phyloP scores from a whole-genome alignment of 2,888 invertebrate genomes.

The Alloplasta piceator region DNA sequence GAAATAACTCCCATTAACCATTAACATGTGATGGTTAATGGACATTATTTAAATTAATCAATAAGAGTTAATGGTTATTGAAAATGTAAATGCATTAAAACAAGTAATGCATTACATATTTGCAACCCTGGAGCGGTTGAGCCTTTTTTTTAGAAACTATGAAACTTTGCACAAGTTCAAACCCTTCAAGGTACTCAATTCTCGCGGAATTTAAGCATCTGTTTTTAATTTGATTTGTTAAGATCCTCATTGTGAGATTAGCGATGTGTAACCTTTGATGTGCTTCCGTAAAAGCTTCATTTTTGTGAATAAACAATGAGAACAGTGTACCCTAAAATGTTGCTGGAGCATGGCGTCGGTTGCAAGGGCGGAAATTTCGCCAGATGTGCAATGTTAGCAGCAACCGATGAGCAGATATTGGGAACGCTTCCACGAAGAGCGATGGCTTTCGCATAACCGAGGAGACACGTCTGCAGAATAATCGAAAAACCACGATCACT shows the following conservation, averaged over 20 bases:
- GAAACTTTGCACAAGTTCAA: no score
- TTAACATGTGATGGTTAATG: no score
- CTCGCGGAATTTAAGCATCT: no score
- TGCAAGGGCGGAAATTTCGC: constrained; percentile 60
- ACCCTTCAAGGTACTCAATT: no score
- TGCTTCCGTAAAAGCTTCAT: background rate
- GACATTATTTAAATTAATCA: no score
- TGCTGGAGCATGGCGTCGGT: constrained; percentile 67
- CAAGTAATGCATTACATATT: no score
- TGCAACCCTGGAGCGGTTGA: no score
- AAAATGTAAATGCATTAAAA: no score
- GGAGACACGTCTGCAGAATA: constrained; percentile 73
- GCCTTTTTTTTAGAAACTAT: no score
- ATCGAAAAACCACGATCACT: constrained; percentile 5
- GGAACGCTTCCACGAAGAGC: constrained; percentile 78
- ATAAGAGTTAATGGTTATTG: no score
- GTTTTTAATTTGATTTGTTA: background rate
- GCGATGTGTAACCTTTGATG: background rate
- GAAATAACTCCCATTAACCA: no score
- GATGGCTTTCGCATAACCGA: constrained; percentile 76
- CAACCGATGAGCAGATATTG: constrained; percentile 68
- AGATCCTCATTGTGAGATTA: background rate
- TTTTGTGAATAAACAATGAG: constrained; percentile 4
- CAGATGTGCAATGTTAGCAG: constrained; percentile 64
- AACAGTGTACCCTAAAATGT: constrained; percentile 51